phyloP scores from a whole-genome alignment of 2,888 invertebrate genomes.

The Phorcus lineatus region DNA sequence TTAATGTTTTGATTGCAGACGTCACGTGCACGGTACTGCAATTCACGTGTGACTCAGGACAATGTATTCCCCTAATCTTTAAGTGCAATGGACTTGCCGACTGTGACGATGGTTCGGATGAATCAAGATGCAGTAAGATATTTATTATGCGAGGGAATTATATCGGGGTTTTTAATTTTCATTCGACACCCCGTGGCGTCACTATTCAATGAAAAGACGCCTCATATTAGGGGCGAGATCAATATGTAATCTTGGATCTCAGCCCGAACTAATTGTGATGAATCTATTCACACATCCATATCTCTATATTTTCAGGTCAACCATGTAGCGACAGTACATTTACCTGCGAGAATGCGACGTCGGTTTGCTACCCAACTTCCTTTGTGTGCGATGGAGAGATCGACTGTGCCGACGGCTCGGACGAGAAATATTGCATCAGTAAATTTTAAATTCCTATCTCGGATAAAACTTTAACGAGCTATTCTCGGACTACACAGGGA shows the following conservation, averaged over 20 bases:
- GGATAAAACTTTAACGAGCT: too few relatives aligned
- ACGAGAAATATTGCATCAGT: not conserved
- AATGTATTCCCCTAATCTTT: constrained; percentile 27
- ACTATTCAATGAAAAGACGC: too few relatives aligned
- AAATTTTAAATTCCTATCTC: not conserved
- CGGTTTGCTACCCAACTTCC: not conserved
- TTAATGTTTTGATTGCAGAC: constrained; percentile 33
- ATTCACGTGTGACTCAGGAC: constrained; percentile 39
- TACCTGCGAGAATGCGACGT: not conserved
- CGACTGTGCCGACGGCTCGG: constrained; percentile 1
- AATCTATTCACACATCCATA: too few relatives aligned
- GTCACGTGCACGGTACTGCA: constrained; percentile 39
- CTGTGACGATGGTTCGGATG: constrained; percentile 59
- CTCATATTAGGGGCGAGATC: too few relatives aligned
- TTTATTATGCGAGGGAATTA: too few relatives aligned
- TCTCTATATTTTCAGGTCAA: too few relatives aligned
- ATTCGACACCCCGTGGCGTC: too few relatives aligned
- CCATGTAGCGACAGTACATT: too few relatives aligned
- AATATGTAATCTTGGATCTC: too few relatives aligned
- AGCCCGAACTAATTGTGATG: too few relatives aligned
- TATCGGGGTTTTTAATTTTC: too few relatives aligned
- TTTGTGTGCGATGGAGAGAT: constrained; percentile 15
- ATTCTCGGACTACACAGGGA: too few relatives aligned
- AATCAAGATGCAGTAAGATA: constrained; percentile 46
- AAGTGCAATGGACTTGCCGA: constrained; percentile 81